These are phyloP conservation scores for Andrena marginata DNA, from an alignment of 2,888 invertebrate genomes.

Conservation along the genomic window DNA sequence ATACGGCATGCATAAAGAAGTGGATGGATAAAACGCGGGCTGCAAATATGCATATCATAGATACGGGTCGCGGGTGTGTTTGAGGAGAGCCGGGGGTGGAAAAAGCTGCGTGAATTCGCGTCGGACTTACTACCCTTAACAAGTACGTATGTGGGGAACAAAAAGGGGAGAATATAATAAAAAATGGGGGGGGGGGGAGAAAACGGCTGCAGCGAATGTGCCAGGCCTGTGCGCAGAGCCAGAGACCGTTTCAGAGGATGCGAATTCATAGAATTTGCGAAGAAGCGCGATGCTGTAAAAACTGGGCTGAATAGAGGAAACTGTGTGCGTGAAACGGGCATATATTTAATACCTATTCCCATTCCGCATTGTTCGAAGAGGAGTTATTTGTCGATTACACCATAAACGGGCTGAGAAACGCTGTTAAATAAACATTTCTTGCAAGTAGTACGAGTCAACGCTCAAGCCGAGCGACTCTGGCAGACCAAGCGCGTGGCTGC, in stretches of 20 bases:
- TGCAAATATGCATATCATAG: conserved; percentile 56
- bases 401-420: too few relatives aligned
- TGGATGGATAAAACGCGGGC: conserved; percentile 39
- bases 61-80: conserved; percentile 17
- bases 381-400: too few relatives aligned
- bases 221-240: not conserved
- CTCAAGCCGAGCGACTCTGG: not conserved
- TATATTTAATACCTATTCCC: not conserved
- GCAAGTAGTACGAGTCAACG: not conserved
- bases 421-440: not conserved
- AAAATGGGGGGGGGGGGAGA: not conserved
- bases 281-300: not conserved
- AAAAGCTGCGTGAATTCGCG: conserved; percentile 29
- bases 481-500: not conserved
- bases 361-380: too few relatives aligned
- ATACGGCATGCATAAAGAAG: conserved; percentile 47
- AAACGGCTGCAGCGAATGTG: conserved; percentile 2
- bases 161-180: conserved; percentile 4
- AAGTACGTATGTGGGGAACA: conserved; percentile 3
- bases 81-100: not conserved
- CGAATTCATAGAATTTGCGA: conserved; percentile 10
- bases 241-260: not conserved
- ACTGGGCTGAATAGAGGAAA: not conserved
- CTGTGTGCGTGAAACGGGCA: not conserved
- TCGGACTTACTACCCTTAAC: conserved; percentile 22